These are phyloP conservation scores for Coranthus polyacanthus DNA, from an alignment of 2,797 vertebrate genomes.

Conservation along the genomic window DNA sequence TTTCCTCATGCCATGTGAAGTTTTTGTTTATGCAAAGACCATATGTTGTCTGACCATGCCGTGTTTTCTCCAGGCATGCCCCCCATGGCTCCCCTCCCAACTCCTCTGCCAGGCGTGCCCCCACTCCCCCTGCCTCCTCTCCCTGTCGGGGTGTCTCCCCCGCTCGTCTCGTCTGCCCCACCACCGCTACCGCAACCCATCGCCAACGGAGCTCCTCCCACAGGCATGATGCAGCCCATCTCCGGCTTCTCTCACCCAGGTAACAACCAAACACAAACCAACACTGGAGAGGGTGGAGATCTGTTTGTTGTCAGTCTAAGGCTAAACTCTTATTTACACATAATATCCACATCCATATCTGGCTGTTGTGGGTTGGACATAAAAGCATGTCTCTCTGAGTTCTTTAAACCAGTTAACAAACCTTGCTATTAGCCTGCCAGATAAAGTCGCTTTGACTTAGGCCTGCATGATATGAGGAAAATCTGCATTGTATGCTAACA, in stretches of 20 bases:
- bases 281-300: background rate
- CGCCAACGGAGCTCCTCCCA: conserved; percentile 92
- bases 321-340: conserved; percentile 27
- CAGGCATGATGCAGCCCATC: conserved; percentile 92
- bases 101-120: conserved; percentile 87
- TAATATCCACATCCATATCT: background rate
- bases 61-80: conserved; percentile 86
- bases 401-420: background rate
- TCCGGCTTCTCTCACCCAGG: conserved; percentile 93
- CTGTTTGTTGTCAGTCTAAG: background rate
- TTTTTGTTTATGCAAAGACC: background rate
- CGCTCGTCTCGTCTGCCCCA: conserved; percentile 90
- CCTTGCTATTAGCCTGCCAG: background rate
- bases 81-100: conserved; percentile 83
- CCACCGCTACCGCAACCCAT: conserved; percentile 91
- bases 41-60: background rate
- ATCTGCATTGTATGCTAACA: too few relatives aligned
- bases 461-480: too few relatives aligned
- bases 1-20: background rate
- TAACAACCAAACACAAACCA: conserved; percentile 68
- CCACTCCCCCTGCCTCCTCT: conserved; percentile 93
- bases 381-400: background rate
- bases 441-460: background rate
- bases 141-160: conserved; percentile 93
- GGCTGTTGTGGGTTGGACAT: background rate